phyloP scores from a whole-genome alignment of 2,797 vertebrate genomes.

The Manis pentadactyla region DNA sequence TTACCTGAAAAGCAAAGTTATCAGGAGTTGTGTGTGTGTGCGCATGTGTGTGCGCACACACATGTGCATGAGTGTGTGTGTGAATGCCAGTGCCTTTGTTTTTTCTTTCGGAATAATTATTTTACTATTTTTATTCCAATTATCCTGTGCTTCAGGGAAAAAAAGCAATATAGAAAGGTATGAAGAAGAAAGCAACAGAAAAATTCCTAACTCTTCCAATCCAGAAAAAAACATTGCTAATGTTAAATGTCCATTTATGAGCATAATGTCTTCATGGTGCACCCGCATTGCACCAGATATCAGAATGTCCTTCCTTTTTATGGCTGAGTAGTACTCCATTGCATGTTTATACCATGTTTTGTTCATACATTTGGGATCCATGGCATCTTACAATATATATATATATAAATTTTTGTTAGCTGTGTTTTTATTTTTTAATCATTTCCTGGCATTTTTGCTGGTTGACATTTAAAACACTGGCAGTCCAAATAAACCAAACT shows the following conservation, averaged over 20 bases:
- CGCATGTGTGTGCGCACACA: too few species aligned
- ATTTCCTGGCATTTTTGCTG: not conserved
- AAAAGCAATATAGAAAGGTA: not conserved
- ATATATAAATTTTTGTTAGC: not conserved
- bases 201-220: not conserved
- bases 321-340: not conserved
- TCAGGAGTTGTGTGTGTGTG: not conserved
- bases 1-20: not conserved
- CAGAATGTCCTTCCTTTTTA: not conserved
- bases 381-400: not conserved
- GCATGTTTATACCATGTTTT: not conserved
- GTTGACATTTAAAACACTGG: not conserved
- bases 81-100: not conserved
- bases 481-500: not conserved
- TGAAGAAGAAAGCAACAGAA: not conserved
- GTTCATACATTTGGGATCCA: not conserved
- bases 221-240: not conserved
- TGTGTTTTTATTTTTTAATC: not conserved
- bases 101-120: not conserved
- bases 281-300: too few species aligned
- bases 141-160: not conserved
- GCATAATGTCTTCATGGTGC: not conserved
- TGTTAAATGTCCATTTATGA: not conserved
- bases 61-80: too few species aligned
- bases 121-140: slow-evolving; percentile 18